Evolutionary conservation across 2,888 invertebrate genomes (phyloP).

Genomic region (Himalopsyche tibetana): DNA sequence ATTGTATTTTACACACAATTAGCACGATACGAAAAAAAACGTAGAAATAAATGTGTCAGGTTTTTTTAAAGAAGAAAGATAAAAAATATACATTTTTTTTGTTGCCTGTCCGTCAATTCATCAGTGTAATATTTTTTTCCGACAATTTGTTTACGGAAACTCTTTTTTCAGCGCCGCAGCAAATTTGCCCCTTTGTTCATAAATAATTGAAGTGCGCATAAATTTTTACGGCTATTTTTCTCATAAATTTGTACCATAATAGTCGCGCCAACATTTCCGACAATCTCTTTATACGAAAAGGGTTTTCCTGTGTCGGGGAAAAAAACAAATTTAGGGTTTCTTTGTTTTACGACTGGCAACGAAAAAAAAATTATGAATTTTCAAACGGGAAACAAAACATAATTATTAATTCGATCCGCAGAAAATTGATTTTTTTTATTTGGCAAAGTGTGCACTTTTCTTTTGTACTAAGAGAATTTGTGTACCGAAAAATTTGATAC

Average conservation of each 20-base stretch:
- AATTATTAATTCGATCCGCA: too few relatives aligned
- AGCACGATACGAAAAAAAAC: too few relatives aligned
- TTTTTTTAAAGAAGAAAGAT: too few relatives aligned
- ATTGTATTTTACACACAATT: too few relatives aligned
- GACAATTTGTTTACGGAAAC: constrained; percentile 8
- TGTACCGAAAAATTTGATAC: too few relatives aligned
- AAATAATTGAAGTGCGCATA: constrained; percentile 28
- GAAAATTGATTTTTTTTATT: too few relatives aligned
- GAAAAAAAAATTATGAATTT: too few relatives aligned
- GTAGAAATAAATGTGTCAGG: too few relatives aligned
- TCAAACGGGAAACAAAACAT: too few relatives aligned
- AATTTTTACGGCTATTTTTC: constrained; percentile 7
- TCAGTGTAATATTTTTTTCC: background rate
- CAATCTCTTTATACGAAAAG: constrained; percentile 11
- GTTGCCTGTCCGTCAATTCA: background rate
- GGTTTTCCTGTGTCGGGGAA: background rate
- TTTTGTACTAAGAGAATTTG: too few relatives aligned
- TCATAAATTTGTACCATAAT: constrained; percentile 13
- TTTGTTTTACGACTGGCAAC: constrained; percentile 1
- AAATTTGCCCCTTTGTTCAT: constrained; percentile 13
- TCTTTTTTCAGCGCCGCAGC: background rate
- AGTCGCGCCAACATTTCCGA: constrained; percentile 24
- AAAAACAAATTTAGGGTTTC: constrained; percentile 21
- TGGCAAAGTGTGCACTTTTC: too few relatives aligned
- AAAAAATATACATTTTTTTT: too few relatives aligned